Conservation (phyloP, 1,140 invertebrate genomes). For the Meloidogyne chitwoodi region DNA sequence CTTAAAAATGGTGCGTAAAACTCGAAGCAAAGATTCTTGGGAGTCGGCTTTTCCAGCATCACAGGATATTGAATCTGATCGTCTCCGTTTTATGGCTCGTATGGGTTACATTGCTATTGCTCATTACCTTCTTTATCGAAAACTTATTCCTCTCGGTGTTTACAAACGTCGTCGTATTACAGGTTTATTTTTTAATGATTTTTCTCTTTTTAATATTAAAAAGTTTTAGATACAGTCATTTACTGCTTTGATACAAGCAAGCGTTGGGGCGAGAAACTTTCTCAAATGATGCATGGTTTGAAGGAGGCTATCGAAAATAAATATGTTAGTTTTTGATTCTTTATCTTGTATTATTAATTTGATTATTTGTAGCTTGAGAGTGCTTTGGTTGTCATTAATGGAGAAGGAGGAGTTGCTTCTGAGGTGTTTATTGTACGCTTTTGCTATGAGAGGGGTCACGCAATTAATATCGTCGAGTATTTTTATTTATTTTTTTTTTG, state of each 20-base stretch:
- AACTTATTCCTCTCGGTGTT: constrained; percentile 21
- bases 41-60: constrained; percentile 15
- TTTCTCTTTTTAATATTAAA: background rate
- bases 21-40: constrained; percentile 10
- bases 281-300: constrained; percentile 29
- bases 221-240: constrained; percentile 22
- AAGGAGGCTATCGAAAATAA: constrained; percentile 30
- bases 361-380: background rate
- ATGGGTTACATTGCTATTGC: constrained; percentile 30
- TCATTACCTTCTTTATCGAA: constrained; percentile 31
- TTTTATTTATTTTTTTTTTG: background rate
- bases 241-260: constrained; percentile 20
- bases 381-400: constrained; percentile 23
- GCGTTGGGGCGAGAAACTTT: constrained; percentile 26
- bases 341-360: background rate
- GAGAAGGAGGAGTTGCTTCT: constrained; percentile 20
- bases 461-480: constrained; percentile 13
- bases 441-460: constrained; percentile 2
- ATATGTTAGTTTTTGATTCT: constrained; percentile 25
- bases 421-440: constrained; percentile 22
- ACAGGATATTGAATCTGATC: background rate
- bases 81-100: constrained; percentile 25
- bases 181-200: constrained; percentile 5
- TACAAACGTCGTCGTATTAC: constrained; percentile 17
- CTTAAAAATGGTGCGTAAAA: background rate